Base-by-base conservation (phyloP, 2,888 invertebrate genomes). In the Drosophila incognita region DNA sequence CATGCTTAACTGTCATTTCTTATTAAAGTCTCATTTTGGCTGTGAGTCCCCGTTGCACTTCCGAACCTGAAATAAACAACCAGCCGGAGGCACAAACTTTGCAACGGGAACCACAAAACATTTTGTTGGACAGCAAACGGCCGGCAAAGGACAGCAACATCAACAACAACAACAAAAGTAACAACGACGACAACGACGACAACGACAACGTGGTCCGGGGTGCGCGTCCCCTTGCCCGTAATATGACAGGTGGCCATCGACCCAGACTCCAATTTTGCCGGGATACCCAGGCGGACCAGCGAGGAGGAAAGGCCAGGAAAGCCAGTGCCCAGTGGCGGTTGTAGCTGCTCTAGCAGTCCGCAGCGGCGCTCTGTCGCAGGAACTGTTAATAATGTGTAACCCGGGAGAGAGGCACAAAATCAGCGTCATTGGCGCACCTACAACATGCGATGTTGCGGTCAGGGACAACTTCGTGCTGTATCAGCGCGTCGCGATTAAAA, bases 381-480 rank as follows among this genome's bases (percentile, higher is more conserved):
- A 87, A 84, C 88, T 91, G 90, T 90, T 91, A 89, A 83, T 87
- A 91, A 85, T 91, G 87, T 90, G 87, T 72, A 79, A 82, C 72
- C 74, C 76, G 67, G 66, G 81, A 76, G 79, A 24, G 82, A 87
- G 89, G 87, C 86, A 89, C 87, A 89, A 89, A 90, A 91, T 91
- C 90, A 90, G 90, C 91, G 90, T 89, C 91, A 91, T 91, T 90
- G 91, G 90, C 91, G 89, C 91, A 91, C 90, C 90, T 90, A 91
- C 90, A 91, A 91, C 89, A 91, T 91, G 91, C 91, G 88, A 90
- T 90, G 91, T 91, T 90, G 91, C 67, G 91, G 91, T 91, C 75
- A 76, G 82, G 77, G 71, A 83, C 85, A 89, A 87, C 87, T 91
- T 89, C 87, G 90, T 90, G 90, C 90, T 83, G 80, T 83, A 84